A percentile compares a stretch with the other conserved stretches of the same genome.
Conservation (phyloP, 2,113 vertebrate genomes). For the Cacatua alba region DNA sequence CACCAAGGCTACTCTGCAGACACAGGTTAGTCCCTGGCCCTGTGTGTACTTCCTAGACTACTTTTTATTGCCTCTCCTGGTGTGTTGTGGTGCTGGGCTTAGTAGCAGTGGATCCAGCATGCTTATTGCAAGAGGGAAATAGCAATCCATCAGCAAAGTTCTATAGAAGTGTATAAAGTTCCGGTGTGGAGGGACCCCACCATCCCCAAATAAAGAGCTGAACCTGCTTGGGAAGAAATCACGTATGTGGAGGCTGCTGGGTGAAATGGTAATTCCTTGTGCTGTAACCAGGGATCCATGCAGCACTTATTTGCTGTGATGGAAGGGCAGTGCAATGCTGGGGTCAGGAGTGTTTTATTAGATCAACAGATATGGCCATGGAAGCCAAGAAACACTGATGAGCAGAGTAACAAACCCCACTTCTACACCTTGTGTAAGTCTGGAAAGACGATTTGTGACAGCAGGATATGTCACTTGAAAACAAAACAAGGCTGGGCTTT, state of each 20-base stretch:
- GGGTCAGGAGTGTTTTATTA: not conserved
- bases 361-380: not conserved
- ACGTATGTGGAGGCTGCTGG: fast-evolving
- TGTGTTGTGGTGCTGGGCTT: not conserved
- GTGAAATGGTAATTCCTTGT: not conserved
- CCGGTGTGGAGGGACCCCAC: not conserved
- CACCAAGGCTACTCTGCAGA: not conserved
- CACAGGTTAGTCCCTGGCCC: not conserved
- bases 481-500: not conserved
- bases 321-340: not conserved
- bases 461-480: not conserved
- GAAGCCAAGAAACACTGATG: not conserved
- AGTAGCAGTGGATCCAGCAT: not conserved
- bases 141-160: not conserved
- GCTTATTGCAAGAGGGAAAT: not conserved
- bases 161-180: not conserved
- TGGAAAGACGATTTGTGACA: not conserved
- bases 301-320: not conserved
- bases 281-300: not conserved
- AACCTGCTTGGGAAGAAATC: not conserved
- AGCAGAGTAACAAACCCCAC: not conserved
- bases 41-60: not conserved
- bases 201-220: not conserved
- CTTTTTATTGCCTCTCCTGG: not conserved
- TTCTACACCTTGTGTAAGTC: not conserved